Evolutionary conservation across 2,888 invertebrate species (phyloP), one percentile per base, ranked within the genome.

Genomic region (Peribatodes rhomboidaria): DNA sequence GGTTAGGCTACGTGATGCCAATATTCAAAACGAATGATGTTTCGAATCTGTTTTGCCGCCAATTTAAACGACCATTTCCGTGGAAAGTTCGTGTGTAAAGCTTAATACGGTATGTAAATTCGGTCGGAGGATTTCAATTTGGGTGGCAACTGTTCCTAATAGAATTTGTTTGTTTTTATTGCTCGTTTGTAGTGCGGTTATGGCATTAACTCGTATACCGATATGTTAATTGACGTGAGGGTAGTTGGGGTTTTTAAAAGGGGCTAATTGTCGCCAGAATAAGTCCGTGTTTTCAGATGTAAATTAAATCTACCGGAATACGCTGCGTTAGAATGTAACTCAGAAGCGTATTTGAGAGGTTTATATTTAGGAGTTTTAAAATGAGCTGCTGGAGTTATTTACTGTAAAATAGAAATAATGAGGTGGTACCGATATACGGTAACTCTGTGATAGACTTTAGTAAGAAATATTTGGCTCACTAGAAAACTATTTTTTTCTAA

Each of bases 11-110:
- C 91, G 90, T 88, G 89, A 88, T 85, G 83, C 82, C 87, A 89
- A 90, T 90, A 90, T 91, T 88, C 87, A 85, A 84, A 89, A 88
- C 86, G 89, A 87, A 89, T 86, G 87, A 88, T 86, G 86, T 87
- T 84, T 80, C 79, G 85, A 89, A 89, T 88, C 88, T 87, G 89
- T 87, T 89, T 85, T 79, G 81, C 77, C 81, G 82, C 80, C 84
- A 87, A 85, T 86, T 85, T 87, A 83, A 85, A 82, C 80, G 80
- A 77, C 77, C 81, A 80, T 82, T 83, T 81, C 81, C 79, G 77
- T 72, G 72, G 73, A 84, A 86, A 85, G 77, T 85, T 86, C 67
- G 71, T 76, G 73, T 76, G 76, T 80, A 79, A 80, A 83, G 78
- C 81, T 83, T 80, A 81, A 83, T 81, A 76, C 76, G 81, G 81